A percentile compares a stretch with the other conserved stretches of the same genome.
phyloP scores from a whole-genome alignment of 2,797 vertebrate species.

The Coracias cyanogaster region DNA sequence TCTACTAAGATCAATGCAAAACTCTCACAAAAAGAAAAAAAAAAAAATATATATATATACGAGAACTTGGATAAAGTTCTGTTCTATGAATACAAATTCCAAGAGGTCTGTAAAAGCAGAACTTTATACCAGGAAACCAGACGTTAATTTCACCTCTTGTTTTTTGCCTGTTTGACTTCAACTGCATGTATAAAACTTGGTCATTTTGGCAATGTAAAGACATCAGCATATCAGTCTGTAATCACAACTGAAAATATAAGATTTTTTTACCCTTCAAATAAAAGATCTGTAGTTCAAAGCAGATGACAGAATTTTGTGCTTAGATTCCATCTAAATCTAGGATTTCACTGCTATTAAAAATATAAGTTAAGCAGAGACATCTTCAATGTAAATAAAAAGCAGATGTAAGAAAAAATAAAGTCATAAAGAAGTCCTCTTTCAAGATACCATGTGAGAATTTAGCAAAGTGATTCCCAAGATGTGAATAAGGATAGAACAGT shows the following conservation, averaged over 20 bases:
- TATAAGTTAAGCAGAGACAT: background rate
- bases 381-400: constrained; percentile 25
- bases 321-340: background rate
- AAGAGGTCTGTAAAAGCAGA: background rate
- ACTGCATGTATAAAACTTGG: background rate
- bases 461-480: background rate
- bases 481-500: background rate
- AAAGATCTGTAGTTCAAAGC: background rate
- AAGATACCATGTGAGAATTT: background rate
- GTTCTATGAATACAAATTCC: background rate
- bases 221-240: background rate
- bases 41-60: background rate
- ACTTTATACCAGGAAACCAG: background rate
- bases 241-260: background rate
- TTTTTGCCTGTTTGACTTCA: background rate
- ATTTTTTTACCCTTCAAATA: background rate
- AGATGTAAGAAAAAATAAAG: background rate
- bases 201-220: background rate
- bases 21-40: background rate
- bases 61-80: background rate
- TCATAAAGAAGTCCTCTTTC: background rate
- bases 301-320: background rate
- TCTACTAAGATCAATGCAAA: background rate
- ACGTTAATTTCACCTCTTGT: background rate
- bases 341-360: constrained; percentile 40